Evolutionary conservation across 1,140 invertebrate genomes (phyloP).

Genomic region (Trichonephila clavata): DNA sequence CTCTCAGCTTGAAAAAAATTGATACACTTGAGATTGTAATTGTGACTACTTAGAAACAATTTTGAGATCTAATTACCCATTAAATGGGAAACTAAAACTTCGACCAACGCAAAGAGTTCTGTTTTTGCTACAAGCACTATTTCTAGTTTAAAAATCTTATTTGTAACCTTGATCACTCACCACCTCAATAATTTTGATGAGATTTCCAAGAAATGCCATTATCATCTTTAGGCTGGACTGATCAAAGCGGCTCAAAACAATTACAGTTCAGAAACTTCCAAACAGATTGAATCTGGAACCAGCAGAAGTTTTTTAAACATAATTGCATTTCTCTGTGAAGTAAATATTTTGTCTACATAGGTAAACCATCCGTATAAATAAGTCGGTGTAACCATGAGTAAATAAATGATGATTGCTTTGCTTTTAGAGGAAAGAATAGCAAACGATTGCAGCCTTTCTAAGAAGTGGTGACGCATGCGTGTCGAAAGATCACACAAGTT

Average conservation of each 20-base stretch:
- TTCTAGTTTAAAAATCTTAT: background rate
- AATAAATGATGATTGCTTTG: too few species aligned
- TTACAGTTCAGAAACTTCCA: background rate
- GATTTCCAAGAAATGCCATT: background rate
- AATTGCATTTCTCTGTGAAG: too few species aligned
- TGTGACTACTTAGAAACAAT: background rate
- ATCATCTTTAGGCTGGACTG: background rate
- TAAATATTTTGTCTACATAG: too few species aligned
- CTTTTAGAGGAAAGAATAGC: too few species aligned
- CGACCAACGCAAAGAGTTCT: background rate
- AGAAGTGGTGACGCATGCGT: too few species aligned
- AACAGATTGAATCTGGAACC: background rate
- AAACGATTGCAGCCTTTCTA: too few species aligned
- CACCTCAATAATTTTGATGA: too few species aligned
- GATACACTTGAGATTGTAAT: background rate
- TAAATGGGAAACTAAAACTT: background rate
- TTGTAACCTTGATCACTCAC: background rate
- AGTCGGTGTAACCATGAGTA: too few species aligned
- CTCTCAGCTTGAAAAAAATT: background rate
- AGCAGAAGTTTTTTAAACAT: too few species aligned
- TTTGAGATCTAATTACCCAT: background rate
- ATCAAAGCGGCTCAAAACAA: background rate
- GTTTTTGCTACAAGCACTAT: background rate
- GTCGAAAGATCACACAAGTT: too few species aligned
- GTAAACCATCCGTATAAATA: too few species aligned